Base-by-base conservation (phyloP, 2,113 vertebrate genomes). In the Panthera tigris region DNA sequence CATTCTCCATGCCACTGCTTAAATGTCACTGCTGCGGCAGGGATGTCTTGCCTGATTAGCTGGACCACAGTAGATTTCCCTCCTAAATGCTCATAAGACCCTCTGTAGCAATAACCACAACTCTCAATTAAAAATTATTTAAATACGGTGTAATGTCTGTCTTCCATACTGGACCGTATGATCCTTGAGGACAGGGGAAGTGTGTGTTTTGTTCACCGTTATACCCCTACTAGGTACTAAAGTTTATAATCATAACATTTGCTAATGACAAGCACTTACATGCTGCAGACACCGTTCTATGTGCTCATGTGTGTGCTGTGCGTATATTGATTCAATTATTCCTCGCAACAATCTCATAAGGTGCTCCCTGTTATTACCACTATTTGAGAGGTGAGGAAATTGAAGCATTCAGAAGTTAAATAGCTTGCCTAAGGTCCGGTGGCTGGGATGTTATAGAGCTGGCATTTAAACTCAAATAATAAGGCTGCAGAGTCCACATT, bases 61-160 rank as follows among this genome's bases (percentile, higher is more conserved):
- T 27, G 33, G 25, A 29, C 21, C 55, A 89, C 23, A 74, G 39
- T 14, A 74, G 11, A 73, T 92, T 93, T 94, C 65, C 19, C 39
- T 82, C 31, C 87, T 73, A 82, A 23, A 7, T 45, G 52, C 23
- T 93, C 21, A 14, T 61, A 73, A 81, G 41, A 4, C 48, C 89
- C 41, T 87, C 78, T 55, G 21, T 69, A 69, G 86, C 29, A 71
- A 45, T 61, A 78, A 86, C n/a, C 36, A 71, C 33, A 89, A 91
- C 15, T 86, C 45, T 93, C 83, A 89, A 76, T 71, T 82, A 41
- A 96, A 93, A 71, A 31, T 84, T 65, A 45, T 74, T 85, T 74
- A 92, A n/a, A 66, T 88, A 61, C 65, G 29, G 36, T 69, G 69
- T 82, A 92, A 66, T 79, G 14, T 78, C 65, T 52, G 7, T 21